phyloP scores from a whole-genome alignment of 2,797 vertebrate genomes.

The Microhierax caerulescens region DNA sequence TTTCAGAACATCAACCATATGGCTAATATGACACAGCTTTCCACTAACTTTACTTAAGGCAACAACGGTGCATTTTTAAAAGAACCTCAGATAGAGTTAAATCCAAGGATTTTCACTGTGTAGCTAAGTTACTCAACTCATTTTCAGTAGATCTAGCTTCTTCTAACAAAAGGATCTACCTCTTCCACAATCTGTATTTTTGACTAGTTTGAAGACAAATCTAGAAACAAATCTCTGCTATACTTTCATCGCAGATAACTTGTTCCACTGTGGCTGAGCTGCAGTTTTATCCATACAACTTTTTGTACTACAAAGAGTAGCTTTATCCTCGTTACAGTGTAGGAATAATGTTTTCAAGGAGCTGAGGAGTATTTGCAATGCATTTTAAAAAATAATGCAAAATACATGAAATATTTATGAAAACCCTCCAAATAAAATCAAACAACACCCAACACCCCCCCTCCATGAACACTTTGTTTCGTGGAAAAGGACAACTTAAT shows the following conservation, averaged over 20 bases:
- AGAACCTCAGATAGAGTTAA: not conserved
- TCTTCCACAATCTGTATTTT: not conserved
- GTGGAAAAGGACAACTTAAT: not conserved
- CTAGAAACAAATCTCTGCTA: not conserved
- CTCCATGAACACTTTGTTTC: not conserved
- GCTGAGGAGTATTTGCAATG: not conserved
- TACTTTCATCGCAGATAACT: not conserved
- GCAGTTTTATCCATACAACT: not conserved
- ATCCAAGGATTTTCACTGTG: too few species aligned
- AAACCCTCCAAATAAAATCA: accelerated
- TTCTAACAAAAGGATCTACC: not conserved
- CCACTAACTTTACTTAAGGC: not conserved
- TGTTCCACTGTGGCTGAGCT: not conserved
- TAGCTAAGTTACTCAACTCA: not conserved
- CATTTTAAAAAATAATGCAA: not conserved
- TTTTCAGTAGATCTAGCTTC: not conserved
- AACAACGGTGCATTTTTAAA: not conserved
- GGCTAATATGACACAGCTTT: not conserved
- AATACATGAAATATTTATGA: not conserved
- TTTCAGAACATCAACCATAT: not conserved
- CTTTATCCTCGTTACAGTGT: not conserved
- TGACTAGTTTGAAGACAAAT: not conserved
- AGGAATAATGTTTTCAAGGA: not conserved
- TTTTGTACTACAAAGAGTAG: not conserved
- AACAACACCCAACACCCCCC: accelerated